A percentile compares a stretch with the other conserved stretches of the same genome.
Conservation (phyloP, 2,797 vertebrate genomes). For the Iguana delicatissima region DNA sequence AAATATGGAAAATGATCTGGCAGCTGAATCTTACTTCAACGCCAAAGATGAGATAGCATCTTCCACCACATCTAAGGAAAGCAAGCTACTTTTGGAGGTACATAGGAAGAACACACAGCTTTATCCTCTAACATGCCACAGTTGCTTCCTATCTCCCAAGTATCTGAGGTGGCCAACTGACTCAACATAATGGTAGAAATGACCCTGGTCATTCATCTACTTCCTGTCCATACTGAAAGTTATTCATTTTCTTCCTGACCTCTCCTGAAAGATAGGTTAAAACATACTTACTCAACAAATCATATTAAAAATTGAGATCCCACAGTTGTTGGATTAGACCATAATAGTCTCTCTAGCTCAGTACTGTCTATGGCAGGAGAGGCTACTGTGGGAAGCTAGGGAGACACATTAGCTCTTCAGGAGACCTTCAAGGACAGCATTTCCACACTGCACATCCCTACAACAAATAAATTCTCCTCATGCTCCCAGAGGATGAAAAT, state of each 20-base stretch:
- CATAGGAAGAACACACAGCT: neutral
- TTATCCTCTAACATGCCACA: neutral
- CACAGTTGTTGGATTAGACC: neutral
- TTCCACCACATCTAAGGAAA: neutral
- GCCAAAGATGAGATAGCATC: neutral
- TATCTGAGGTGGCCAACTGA: neutral
- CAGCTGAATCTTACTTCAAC: neutral
- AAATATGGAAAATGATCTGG: neutral
- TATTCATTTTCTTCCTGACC: neutral
- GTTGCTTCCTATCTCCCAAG: neutral
- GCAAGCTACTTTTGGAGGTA: neutral
- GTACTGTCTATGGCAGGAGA: too few relatives aligned
- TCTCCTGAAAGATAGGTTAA: neutral
- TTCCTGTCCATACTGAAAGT: neutral
- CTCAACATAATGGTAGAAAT: neutral
- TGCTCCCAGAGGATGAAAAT: too few relatives aligned
- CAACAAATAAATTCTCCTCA: too few relatives aligned
- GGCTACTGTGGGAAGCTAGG: too few relatives aligned
- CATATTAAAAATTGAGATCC: neutral
- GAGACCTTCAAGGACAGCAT: too few relatives aligned
- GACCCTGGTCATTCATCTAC: neutral
- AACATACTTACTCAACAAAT: neutral
- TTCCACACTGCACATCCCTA: too few relatives aligned
- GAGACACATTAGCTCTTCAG: too few relatives aligned
- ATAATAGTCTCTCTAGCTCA: neutral